Evolutionary conservation across 2,888 invertebrate genomes (phyloP).

Genomic region (Acrocera orbiculus): DNA sequence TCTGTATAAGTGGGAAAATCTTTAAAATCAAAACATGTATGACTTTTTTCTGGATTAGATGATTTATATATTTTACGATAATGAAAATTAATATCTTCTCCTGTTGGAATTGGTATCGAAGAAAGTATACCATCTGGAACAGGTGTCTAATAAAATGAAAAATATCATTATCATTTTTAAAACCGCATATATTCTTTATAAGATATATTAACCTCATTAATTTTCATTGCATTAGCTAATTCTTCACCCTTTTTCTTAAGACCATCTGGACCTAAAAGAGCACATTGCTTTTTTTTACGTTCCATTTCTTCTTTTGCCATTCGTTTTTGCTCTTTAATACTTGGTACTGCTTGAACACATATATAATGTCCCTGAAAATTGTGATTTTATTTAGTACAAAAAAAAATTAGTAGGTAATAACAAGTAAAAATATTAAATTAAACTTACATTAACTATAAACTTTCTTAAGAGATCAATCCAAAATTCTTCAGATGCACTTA

Average conservation of each 20-base stretch:
- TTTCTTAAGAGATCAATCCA: conserved; percentile 53
- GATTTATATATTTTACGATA: conserved; percentile 30
- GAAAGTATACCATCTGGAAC: conserved; percentile 53
- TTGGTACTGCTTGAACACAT: conserved; percentile 36
- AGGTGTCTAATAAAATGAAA: conserved; percentile 38
- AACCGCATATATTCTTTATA: conserved; percentile 1
- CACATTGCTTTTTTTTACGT: conserved; percentile 48
- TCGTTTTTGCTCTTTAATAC: conserved; percentile 41
- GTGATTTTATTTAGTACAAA: background rate
- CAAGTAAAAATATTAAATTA: no score
- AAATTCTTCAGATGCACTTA: conserved; percentile 42
- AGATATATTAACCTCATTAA: conserved; percentile 54
- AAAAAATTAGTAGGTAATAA: background rate
- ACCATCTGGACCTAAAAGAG: conserved; percentile 47
- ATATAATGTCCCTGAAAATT: conserved; percentile 9
- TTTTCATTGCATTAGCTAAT: conserved; percentile 49
- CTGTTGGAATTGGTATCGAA: conserved; percentile 57
- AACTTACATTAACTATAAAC: conserved; percentile 28
- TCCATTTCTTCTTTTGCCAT: conserved; percentile 55
- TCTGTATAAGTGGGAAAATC: conserved; percentile 57
- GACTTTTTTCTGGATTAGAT: conserved; percentile 22
- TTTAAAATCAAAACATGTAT: conserved; percentile 35
- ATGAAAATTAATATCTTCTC: conserved; percentile 53
- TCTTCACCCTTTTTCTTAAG: conserved; percentile 41
- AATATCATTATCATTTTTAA: background rate